Conservation (phyloP, 2,113 vertebrate genomes). For the Callithrix jacchus region DNA sequence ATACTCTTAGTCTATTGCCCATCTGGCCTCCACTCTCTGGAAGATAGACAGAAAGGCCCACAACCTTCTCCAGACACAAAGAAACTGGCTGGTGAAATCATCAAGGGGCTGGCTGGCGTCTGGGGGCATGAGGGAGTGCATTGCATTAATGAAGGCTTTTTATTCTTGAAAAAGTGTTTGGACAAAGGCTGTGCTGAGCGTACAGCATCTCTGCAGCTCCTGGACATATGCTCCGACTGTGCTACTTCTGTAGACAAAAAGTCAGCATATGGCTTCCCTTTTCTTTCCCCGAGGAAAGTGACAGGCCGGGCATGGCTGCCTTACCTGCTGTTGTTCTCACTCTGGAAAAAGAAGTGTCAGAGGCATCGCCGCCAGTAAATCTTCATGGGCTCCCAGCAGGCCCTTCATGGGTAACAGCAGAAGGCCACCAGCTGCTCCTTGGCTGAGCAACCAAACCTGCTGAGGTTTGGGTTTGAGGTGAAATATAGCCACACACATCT, state of each 20-base stretch:
- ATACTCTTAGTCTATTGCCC: neutral
- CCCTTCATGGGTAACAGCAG: neutral
- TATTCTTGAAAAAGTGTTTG: neutral
- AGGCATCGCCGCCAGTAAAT: rapidly evolving
- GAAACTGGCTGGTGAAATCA: neutral
- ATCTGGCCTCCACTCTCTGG: neutral
- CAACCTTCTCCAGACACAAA: neutral
- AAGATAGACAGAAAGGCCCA: neutral
- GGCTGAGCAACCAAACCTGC: neutral
- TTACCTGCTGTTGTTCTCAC: neutral
- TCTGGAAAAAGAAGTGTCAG: neutral
- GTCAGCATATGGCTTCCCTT: neutral
- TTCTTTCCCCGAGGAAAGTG: neutral
- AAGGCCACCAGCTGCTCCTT: neutral
- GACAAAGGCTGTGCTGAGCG: neutral
- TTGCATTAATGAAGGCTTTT: neutral
- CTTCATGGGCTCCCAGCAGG: neutral
- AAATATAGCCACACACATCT: neutral
- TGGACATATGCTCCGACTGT: neutral
- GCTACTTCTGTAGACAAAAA: neutral
- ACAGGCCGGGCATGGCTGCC: neutral
- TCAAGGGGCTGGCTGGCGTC: neutral
- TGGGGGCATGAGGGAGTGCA: neutral
- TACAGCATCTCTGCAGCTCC: neutral
- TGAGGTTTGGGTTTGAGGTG: neutral